A percentile compares a stretch with the other conserved stretches of the same genome.
phyloP scores from a whole-genome alignment of 2,113 vertebrate species.

The Colaptes auratus region DNA sequence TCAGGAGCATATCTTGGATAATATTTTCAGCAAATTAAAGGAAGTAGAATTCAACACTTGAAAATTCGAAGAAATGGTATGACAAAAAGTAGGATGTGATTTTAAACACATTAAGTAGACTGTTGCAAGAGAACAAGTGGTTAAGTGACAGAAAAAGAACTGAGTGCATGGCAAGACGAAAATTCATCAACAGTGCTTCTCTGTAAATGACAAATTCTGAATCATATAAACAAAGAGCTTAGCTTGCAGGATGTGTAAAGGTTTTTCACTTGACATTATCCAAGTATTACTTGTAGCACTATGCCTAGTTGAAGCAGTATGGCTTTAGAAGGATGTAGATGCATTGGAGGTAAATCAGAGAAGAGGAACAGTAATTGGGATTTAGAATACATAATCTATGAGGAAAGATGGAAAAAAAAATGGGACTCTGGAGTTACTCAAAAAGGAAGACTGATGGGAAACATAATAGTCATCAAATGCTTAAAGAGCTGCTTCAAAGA shows the following conservation, averaged over 20 bases:
- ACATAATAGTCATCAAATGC: background rate
- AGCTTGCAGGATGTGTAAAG: background rate
- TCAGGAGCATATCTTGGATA: background rate
- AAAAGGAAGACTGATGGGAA: background rate
- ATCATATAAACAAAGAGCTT: background rate
- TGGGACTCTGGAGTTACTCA: background rate
- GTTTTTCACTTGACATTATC: background rate
- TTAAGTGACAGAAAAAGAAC: background rate
- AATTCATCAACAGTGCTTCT: background rate
- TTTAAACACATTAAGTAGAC: background rate
- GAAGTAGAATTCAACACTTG: background rate
- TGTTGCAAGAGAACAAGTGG: background rate
- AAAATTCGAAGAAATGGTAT: background rate
- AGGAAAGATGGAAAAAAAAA: background rate
- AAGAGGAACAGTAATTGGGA: background rate
- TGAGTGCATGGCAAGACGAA: background rate
- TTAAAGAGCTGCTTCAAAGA: background rate
- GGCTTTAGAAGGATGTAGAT: background rate
- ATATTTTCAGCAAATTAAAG: background rate
- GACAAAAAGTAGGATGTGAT: background rate
- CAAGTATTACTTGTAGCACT: background rate
- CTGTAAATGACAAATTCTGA: background rate
- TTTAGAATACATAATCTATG: background rate
- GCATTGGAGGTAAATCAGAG: background rate
- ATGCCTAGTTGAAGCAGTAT: background rate